These are phyloP conservation scores for Gavia stellata DNA, from an alignment of 2,113 vertebrate genomes.

Conservation along the genomic window DNA sequence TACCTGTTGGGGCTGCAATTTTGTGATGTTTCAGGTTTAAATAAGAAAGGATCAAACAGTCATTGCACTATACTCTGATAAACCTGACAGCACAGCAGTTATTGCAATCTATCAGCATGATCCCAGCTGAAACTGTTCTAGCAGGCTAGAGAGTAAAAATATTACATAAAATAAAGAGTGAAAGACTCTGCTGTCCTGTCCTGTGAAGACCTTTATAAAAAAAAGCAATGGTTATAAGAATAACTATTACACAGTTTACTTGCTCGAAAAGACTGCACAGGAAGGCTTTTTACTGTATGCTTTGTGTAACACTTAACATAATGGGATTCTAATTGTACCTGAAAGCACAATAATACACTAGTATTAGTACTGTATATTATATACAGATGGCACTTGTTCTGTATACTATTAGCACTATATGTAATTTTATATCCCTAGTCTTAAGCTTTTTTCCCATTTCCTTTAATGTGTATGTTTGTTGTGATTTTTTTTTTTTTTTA, in stretches of 20 bases:
- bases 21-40: conserved; percentile 10
- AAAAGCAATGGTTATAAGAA: neutral
- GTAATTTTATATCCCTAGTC: neutral
- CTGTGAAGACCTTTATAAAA: neutral
- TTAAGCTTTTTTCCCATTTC: neutral
- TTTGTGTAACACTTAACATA: neutral
- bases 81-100: conserved; percentile 14
- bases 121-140: conserved; percentile 31
- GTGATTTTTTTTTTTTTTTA: neutral
- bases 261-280: neutral
- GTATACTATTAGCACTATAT: neutral
- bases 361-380: neutral
- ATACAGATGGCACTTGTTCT: neutral
- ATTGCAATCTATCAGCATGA: conserved; percentile 13
- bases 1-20: neutral
- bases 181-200: neutral
- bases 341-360: neutral
- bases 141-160: neutral
- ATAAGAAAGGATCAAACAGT: neutral
- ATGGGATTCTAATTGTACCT: neutral
- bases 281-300: neutral
- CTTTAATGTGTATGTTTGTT: neutral
- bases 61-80: neutral
- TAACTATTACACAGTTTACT: neutral
- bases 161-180: neutral